Evolutionary conservation across 2,888 invertebrate species (phyloP).

Genomic region (Parnassius glacialis): DNA sequence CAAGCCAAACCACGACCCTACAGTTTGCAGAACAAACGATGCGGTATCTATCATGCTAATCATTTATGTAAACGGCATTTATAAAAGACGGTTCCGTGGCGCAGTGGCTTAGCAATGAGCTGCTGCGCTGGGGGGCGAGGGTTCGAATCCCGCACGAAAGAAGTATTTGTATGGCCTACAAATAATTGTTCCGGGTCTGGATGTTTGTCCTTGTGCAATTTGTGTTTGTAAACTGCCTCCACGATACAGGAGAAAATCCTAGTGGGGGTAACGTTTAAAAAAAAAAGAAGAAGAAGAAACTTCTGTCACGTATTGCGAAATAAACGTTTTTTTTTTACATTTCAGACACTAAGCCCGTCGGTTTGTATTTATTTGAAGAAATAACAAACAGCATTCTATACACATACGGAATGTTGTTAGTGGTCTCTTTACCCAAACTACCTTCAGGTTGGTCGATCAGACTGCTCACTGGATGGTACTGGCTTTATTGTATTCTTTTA

Average conservation of each 20-base stretch:
- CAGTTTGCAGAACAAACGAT: slow-evolving; percentile 4
- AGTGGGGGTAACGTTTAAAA: too few relatives aligned
- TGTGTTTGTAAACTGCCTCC: too few relatives aligned
- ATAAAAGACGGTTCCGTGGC: too few relatives aligned
- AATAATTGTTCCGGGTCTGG: too few relatives aligned
- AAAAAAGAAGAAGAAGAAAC: too few relatives aligned
- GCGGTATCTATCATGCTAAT: not conserved
- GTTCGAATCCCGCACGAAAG: too few relatives aligned
- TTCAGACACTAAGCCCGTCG: slow-evolving; percentile 68
- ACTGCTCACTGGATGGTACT: slow-evolving; percentile 92
- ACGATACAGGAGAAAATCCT: too few relatives aligned
- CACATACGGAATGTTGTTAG: slow-evolving; percentile 90
- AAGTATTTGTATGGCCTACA: too few relatives aligned
- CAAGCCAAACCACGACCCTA: too few relatives aligned
- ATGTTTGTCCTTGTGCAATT: too few relatives aligned
- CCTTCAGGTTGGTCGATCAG: slow-evolving; percentile 90
- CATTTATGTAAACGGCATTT: not conserved
- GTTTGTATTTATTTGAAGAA: slow-evolving; percentile 86
- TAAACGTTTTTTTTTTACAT: slow-evolving; percentile 32
- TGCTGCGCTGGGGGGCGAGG: too few relatives aligned
- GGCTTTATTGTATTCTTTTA: slow-evolving; percentile 90
- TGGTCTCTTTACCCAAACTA: slow-evolving; percentile 88
- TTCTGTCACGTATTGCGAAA: not conserved
- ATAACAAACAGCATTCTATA: slow-evolving; percentile 87
- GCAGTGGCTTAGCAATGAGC: too few relatives aligned